Conservation (phyloP, 2,113 vertebrate genomes). For the Platichthys stellatus region DNA sequence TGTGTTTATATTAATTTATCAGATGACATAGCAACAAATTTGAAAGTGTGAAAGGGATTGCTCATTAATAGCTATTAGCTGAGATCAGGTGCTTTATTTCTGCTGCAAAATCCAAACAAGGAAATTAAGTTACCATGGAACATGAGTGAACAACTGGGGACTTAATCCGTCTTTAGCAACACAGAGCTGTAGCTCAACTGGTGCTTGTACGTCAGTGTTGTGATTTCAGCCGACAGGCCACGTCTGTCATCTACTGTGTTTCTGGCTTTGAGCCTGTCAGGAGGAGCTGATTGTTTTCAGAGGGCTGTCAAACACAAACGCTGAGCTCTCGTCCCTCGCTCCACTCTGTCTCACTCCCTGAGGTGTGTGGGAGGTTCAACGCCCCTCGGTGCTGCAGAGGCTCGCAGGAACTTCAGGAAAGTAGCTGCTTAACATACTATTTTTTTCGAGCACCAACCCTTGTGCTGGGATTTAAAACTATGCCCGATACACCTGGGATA, state of each 20-base stretch:
- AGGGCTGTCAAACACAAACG: constrained; percentile 47
- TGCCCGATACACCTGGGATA: background rate
- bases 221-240: constrained; percentile 50
- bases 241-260: constrained; percentile 48
- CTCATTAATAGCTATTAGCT: no score
- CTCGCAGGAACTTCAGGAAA: constrained; percentile 14
- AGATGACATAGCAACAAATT: no score
- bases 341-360: constrained; percentile 10
- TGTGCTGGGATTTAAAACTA: background rate
- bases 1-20: no score
- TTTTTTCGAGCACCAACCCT: background rate
- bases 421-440: constrained; percentile 23
- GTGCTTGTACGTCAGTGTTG: constrained; percentile 24
- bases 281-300: constrained; percentile 50
- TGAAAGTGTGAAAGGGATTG: no score
- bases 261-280: constrained; percentile 41
- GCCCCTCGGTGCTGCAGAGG: constrained; percentile 24
- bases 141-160: constrained; percentile 3
- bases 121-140: background rate
- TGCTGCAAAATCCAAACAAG: background rate
- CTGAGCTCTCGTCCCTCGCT: constrained; percentile 29
- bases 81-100: background rate
- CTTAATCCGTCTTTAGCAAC: constrained; percentile 1
- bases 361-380: background rate
- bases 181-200: constrained; percentile 12